A percentile compares a stretch with the other conserved stretches of the same genome.
These are phyloP conservation scores for Petrocephalus microphthalmus DNA, from an alignment of 2,113 vertebrate species.

Conservation along the genomic window DNA sequence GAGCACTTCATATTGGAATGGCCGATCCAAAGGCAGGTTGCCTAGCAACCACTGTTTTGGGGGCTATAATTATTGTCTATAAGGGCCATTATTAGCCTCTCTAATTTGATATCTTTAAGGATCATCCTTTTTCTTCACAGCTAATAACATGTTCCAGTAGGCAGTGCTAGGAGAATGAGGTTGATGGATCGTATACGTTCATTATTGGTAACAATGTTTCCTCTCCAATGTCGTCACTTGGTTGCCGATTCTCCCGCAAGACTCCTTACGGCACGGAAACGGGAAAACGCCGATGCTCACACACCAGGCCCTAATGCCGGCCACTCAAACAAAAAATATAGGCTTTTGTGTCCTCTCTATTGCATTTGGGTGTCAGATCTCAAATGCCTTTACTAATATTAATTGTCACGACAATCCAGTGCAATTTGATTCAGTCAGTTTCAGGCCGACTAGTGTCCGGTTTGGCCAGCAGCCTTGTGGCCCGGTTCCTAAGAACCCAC, in stretches of 20 bases:
- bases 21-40: slow-evolving; percentile 6
- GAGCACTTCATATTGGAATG: not conserved
- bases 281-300: not conserved
- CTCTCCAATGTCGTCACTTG: not conserved
- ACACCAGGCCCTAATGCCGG: not conserved
- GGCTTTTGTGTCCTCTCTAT: not conserved
- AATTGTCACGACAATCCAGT: not conserved
- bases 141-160: slow-evolving; percentile 12
- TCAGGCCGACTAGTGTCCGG: not conserved
- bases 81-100: slow-evolving; percentile 13
- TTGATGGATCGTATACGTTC: slow-evolving; percentile 5
- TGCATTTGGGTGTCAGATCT: not conserved
- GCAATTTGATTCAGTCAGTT: not conserved
- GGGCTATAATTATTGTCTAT: slow-evolving; percentile 18
- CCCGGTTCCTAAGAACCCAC: not conserved
- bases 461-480: too few species aligned
- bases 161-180: not conserved
- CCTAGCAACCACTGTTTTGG: slow-evolving; percentile 25
- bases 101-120: slow-evolving; percentile 17
- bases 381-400: not conserved
- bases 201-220: slow-evolving; percentile 8
- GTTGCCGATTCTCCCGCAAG: not conserved
- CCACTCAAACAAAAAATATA: not conserved
- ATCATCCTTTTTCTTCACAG: slow-evolving; percentile 9
- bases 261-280: not conserved